phyloP scores from a whole-genome alignment of 2,113 vertebrate species.

The Colistium nudipinnis region DNA sequence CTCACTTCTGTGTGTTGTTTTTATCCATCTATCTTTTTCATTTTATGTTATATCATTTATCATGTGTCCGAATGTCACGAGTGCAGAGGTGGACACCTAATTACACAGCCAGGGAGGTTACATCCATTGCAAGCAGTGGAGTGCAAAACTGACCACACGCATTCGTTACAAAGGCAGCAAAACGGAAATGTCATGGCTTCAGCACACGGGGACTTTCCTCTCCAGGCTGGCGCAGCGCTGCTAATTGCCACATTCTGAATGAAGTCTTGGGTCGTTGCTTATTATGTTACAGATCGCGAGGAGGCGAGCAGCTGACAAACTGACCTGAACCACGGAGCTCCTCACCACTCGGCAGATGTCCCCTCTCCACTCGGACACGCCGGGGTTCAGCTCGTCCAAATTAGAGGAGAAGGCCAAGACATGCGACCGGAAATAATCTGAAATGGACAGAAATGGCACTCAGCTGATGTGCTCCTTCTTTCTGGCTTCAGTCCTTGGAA shows the following conservation, averaged over 20 bases:
- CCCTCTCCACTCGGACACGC: slow-evolving; percentile 91
- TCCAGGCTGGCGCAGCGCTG: slow-evolving; percentile 17
- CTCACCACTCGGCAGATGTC: slow-evolving; percentile 89
- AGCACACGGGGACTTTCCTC: slow-evolving; percentile 8
- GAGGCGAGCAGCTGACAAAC: slow-evolving; percentile 17
- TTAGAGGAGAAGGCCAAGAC: slow-evolving; percentile 90
- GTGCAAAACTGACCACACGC: slow-evolving; percentile 14
- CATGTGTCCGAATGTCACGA: no score
- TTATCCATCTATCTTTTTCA: not conserved
- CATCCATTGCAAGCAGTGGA: slow-evolving; percentile 9
- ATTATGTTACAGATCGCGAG: slow-evolving; percentile 9
- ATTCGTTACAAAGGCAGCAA: slow-evolving; percentile 25
- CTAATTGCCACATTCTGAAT: slow-evolving; percentile 33
- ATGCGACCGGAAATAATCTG: slow-evolving; percentile 91
- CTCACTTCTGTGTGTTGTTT: not conserved
- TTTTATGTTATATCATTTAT: no score
- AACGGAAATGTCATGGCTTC: slow-evolving; percentile 31
- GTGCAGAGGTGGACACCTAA: slow-evolving; percentile 36
- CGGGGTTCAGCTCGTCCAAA: slow-evolving; percentile 92
- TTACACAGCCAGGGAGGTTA: slow-evolving; percentile 46
- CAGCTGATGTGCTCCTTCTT: not conserved
- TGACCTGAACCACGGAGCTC: slow-evolving; percentile 86
- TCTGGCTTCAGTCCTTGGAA: not conserved
- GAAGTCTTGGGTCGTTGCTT: slow-evolving; percentile 9
- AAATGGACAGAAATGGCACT: slow-evolving; percentile 37